Conservation (phyloP, 2,797 vertebrate genomes). For the Alexandromys oeconomus region DNA sequence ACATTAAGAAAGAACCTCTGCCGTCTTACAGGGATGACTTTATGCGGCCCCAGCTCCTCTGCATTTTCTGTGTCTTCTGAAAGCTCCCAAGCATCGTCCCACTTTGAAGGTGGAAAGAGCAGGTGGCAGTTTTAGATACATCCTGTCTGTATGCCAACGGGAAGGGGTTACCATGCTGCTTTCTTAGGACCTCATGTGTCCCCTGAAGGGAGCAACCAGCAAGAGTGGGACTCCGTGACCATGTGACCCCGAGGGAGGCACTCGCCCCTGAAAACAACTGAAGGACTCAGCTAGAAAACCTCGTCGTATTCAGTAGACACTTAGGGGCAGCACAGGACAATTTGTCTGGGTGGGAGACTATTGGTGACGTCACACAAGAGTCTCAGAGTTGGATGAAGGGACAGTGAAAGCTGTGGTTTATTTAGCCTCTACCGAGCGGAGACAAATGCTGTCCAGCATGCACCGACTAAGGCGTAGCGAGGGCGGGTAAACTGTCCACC, state of each 20-base stretch:
- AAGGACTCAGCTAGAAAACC: neutral
- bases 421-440: conserved; percentile 36
- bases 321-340: conserved; percentile 10
- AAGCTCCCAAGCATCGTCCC: conserved; percentile 9
- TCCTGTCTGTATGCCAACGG: neutral
- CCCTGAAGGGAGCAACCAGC: neutral
- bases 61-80: neutral
- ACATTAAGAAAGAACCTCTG: neutral
- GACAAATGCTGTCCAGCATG: neutral
- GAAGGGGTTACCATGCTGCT: neutral
- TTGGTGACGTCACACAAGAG: neutral
- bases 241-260: neutral
- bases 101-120: neutral
- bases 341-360: conserved; percentile 35
- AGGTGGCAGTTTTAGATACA: neutral
- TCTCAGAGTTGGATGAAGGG: conserved; percentile 33
- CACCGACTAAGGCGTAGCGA: neutral
- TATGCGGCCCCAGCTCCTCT: neutral
- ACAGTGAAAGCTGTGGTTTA: neutral
- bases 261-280: neutral
- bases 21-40: neutral
- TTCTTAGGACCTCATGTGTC: neutral
- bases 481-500: neutral
- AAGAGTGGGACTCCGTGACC: neutral
- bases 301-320: neutral